Evolutionary conservation across 2,888 invertebrate species (phyloP).

Genomic region (Nineta flava): DNA sequence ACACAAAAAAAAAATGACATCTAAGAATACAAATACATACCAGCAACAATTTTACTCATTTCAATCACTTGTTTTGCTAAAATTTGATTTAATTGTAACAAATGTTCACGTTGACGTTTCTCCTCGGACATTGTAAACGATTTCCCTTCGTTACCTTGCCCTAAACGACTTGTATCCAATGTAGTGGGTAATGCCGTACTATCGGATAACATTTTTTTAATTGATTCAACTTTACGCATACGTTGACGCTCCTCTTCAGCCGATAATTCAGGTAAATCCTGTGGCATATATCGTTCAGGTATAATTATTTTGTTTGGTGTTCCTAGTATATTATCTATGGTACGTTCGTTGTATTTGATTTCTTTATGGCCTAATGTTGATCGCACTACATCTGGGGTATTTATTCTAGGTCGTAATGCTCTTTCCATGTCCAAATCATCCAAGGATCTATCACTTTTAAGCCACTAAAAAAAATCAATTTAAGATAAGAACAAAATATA

Average conservation of each 20-base stretch:
- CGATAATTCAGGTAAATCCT: constrained; percentile 72
- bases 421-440: constrained; percentile 81
- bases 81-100: constrained; percentile 81
- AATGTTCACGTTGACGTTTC: constrained; percentile 74
- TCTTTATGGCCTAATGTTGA: constrained; percentile 56
- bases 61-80: constrained; percentile 88
- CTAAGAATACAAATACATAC: constrained; percentile 39
- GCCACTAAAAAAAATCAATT: constrained; percentile 21
- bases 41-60: constrained; percentile 90
- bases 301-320: constrained; percentile 83
- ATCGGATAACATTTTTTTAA: constrained; percentile 78
- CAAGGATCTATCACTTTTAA: constrained; percentile 40
- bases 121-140: constrained; percentile 42
- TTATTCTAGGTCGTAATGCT: constrained; percentile 55
- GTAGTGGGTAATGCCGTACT: constrained; percentile 33
- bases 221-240: constrained; percentile 76
- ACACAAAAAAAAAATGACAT: constrained; percentile 30
- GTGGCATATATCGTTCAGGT: constrained; percentile 83
- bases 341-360: constrained; percentile 55
- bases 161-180: constrained; percentile 16
- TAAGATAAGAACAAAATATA: too few relatives aligned
- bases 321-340: constrained; percentile 73
- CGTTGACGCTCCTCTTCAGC: constrained; percentile 73
- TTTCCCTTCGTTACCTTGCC: neutral
- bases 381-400: constrained; percentile 75